Evolutionary conservation across 2,888 invertebrate genomes (phyloP).

Genomic region (Piscicola geometra): DNA sequence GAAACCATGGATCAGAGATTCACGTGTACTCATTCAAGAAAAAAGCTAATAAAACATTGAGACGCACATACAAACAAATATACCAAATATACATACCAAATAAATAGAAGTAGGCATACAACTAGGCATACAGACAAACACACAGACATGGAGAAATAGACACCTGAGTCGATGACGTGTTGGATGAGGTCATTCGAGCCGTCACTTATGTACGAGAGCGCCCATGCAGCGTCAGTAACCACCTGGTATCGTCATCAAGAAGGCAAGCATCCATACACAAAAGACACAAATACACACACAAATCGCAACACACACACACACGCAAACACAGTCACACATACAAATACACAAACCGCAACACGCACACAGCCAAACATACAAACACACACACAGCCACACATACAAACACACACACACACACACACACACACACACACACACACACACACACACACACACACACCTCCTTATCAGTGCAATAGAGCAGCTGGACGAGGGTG

Average conservation of each 20-base stretch:
- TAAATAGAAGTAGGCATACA: not conserved
- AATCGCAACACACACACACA: conserved; percentile 9
- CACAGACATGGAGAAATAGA: conserved; percentile 17
- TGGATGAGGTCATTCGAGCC: conserved; percentile 87
- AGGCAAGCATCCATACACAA: not conserved
- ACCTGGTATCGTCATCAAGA: conserved; percentile 57
- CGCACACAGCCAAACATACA: conserved; percentile 2
- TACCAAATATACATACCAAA: not conserved
- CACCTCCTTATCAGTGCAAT: conserved; percentile 57
- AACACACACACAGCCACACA: conserved; percentile 12
- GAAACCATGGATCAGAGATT: no score
- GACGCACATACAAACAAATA: not conserved
- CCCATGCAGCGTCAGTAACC: conserved; percentile 86
- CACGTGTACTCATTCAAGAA: not conserved
- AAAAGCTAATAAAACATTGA: not conserved
- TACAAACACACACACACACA: conserved; percentile 22
- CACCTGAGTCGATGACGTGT: conserved; percentile 53
- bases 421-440: conserved; percentile 14
- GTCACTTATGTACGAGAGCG: conserved; percentile 85
- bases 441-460: conserved; percentile 25
- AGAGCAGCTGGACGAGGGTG: conserved; percentile 69
- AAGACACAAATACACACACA: conserved; percentile 14
- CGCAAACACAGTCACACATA: conserved; percentile 7
- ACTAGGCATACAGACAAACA: not conserved
- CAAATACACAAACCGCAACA: conserved; percentile 11